Base-by-base conservation (phyloP, 2,888 invertebrate genomes). In the Hoplodrina blanda region DNA sequence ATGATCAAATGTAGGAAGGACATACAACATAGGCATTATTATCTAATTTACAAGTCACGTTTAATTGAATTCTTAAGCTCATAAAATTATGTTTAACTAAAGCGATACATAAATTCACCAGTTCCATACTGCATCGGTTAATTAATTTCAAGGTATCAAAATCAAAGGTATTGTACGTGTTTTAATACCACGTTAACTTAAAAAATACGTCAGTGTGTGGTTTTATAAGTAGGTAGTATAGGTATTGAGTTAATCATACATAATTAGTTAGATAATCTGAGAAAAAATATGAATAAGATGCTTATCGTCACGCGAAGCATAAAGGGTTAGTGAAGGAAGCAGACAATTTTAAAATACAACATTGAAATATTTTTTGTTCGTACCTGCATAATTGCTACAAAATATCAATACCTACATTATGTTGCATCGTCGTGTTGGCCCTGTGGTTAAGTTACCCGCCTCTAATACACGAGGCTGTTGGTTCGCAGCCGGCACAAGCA, bases 281-380 rank as follows among this genome's bases (percentile, higher is more conserved):
- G 73, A 77, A 73, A 67, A 77, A 62, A 54, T 62, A 73, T 69
- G 59, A 63, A 55, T 65, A 69, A 49, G 69, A 73, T 73, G 33
- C 10, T 73, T 73, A 77, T 55, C 64, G 59, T 65, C 69, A 77
- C 77, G 73, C 73, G 37, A 73, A n/a, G 41, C 46, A 13, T 49
- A 33, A 59, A 73, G 73, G 69, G 50, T 77, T 63, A 59, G 25
- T 50, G 50, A 13, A 63, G 63, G 63, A 68, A 68, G 37, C 17
- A 6, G n/a, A 50, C 10, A 77, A 57, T 61, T 61, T 54, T 20
- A 50, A 55, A 53, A 60, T 37, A n/a, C 11, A 30, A 20, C 25
- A 57, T 69, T 62, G 17, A 57, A 19, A 37, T 15, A 7, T 17
- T 66, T 56, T 5, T 30, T 53, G 5, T n/a, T 2, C 5, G 7